Base-by-base conservation (phyloP, 1,140 invertebrate genomes). In the Amyelois transitella region DNA sequence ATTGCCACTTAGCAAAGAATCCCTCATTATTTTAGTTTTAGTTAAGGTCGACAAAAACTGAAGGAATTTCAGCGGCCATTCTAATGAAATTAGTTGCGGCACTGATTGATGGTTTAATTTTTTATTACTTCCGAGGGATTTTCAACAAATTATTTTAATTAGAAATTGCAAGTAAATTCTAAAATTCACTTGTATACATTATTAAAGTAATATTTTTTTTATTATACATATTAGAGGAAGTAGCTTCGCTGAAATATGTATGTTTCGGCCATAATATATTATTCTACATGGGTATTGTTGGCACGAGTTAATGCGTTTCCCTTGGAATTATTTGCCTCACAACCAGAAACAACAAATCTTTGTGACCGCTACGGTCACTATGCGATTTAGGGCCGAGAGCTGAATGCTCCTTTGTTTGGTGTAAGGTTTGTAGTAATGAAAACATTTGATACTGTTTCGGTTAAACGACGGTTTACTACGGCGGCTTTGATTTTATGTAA, bases 381-480 rank as follows among this genome's bases (percentile, higher is more conserved):
- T 48, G 17, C 20, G 45, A 21, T 48, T 48, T 48, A 21, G 45
- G 45, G 45, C 21, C 45, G 45, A 8, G 18, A n/a, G 18, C 20
- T 48, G 45, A 48, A 48, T 48, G 20, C 20, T 8, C 45, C 45
- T 48, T 48, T 48, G 45, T 48, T 48, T 17, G 5, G 18, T 48
- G 19, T 48, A 19, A 20, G 45, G 21, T 20, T 48, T 48, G 45
- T 48, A 14, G 8, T 48, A 48, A 48, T 21, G 32, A 38, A n/a
- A 38, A 38, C 32, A 38, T 12, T 38, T 38, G 17, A 38, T 38
- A 14, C 21, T 48, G 45, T 48, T 48, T 21, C 10, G 21, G 19
- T 48, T 18, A 48, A 38, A 38, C 14, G n/a, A 38, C 32, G n/a
- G n/a, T 12, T 1, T n/a, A 6, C 6, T 38, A 14, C 17, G 5